Evolutionary conservation across 2,888 invertebrate species (phyloP), one percentile per base, ranked within the genome.

Genomic region (Nysson spinosus): DNA sequence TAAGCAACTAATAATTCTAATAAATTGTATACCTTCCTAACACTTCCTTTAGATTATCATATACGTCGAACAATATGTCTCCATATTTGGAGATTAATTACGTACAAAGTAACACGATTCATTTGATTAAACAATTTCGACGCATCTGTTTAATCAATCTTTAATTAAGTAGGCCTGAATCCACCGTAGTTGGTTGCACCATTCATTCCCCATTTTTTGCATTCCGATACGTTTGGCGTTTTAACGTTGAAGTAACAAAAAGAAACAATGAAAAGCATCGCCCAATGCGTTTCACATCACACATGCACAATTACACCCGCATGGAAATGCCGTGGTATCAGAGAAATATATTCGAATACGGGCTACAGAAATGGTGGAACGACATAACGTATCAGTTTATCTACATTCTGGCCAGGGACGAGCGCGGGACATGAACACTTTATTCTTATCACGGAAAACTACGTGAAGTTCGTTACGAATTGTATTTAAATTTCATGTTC

Each of bases 281-380:
- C 34, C 32, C 19, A 43, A 24, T 30, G n/a, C 43, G 16, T 22
- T 40, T 47, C 50, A 9, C 42, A 11, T 17, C n/a, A 9, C 40
- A 35, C 24, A 7, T 40, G 32, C n/a, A 47, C 35, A 34, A 55
- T 55, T 60, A 54, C 49, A 43, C 44, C 50, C 34, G 56, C 51
- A 56, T 69, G 47, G 26, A 43, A 72, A 64, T 28, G 26, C 28
- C 52, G 35, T 30, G n/a, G 46, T 14, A 51, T 28, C 5, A 37
- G 47, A 37, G 51, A 39, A 63, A 60, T 37, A 40, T 50, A 44
- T 22, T 30, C 14, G 34, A 51, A 72, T 72, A 60, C 73, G 72
- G 64, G 69, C 60, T 58, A 26, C 35, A 22, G 14, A 49, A 56
- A n/a, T 14, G 19, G 14, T 14, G 26, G 26, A 37, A 42, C 57